These are phyloP conservation scores for Anthophora plumipes DNA, from an alignment of 2,888 invertebrate genomes.

Conservation along the genomic window DNA sequence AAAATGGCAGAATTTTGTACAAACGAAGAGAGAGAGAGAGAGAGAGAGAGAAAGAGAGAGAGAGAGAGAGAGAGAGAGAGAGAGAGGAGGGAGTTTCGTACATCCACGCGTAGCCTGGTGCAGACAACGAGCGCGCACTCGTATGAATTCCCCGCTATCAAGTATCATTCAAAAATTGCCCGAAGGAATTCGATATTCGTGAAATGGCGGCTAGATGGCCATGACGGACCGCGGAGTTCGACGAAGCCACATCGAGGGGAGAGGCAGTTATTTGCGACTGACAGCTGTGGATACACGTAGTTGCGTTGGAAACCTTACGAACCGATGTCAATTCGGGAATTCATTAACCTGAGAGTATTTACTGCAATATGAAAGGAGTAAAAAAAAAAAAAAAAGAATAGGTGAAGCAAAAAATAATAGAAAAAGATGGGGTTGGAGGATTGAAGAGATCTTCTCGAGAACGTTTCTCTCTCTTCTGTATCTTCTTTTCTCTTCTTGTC, in stretches of 20 bases:
- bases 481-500: neutral
- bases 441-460: slow-evolving; percentile 3
- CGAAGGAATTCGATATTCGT: slow-evolving; percentile 70
- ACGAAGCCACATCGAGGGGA: slow-evolving; percentile 60
- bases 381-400: neutral
- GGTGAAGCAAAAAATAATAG: neutral
- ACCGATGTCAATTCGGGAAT: slow-evolving; percentile 55
- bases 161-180: slow-evolving; percentile 69
- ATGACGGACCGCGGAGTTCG: slow-evolving; percentile 44
- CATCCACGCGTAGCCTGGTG: slow-evolving; percentile 1
- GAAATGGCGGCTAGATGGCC: slow-evolving; percentile 46
- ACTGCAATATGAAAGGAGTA: too few species aligned
- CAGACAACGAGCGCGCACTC: slow-evolving; percentile 55
- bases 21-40: too few species aligned
- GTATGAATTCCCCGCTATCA: slow-evolving; percentile 70
- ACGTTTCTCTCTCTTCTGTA: slow-evolving; percentile 18
- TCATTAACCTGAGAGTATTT: slow-evolving; percentile 54
- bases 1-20: too few species aligned
- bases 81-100: neutral
- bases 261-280: slow-evolving; percentile 50
- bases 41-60: neutral
- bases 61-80: neutral
- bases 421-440: neutral
- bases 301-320: slow-evolving; percentile 52
- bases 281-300: slow-evolving; percentile 55